Conservation (phyloP, 2,888 invertebrate genomes). For the Rhimphoctona megacephalus region DNA sequence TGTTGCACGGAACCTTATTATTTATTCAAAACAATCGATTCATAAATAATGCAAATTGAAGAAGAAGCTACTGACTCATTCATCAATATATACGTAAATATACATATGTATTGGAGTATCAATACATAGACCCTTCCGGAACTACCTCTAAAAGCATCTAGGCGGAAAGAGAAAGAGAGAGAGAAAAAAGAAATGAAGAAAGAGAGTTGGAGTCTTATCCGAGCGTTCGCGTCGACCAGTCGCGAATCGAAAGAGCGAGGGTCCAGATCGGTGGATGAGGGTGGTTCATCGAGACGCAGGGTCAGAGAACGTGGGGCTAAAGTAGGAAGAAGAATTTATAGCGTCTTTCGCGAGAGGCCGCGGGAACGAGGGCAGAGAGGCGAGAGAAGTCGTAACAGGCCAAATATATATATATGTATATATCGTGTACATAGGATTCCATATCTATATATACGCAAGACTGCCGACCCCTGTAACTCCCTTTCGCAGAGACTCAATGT, state of each 20-base stretch:
- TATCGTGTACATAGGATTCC: not conserved
- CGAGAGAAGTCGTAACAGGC: conserved; percentile 55
- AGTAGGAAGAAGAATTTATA: conserved; percentile 81
- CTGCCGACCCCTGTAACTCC: conserved; percentile 76
- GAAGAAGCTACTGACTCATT: conserved; percentile 9
- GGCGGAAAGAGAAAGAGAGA: conserved; percentile 51
- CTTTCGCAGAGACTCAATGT: conserved; percentile 84
- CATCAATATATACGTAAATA: not conserved
- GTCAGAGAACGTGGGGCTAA: conserved; percentile 71
- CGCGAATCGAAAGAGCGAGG: conserved; percentile 68
- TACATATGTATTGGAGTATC: not conserved
- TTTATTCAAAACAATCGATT: conserved; percentile 53
- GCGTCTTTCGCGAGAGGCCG: conserved; percentile 79
- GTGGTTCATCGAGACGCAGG: conserved; percentile 58
- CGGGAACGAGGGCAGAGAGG: conserved; percentile 68
- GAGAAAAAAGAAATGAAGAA: conserved; percentile 61
- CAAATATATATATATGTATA: conserved; percentile 9
- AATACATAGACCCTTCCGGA: conserved; percentile 16
- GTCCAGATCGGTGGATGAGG: conserved; percentile 58
- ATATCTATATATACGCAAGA: conserved; percentile 21
- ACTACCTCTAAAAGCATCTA: conserved; percentile 25
- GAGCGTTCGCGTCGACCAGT: conserved; percentile 62
- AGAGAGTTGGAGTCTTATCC: conserved; percentile 54
- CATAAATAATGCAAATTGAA: conserved; percentile 59
- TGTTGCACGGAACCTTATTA: not conserved